These are phyloP conservation scores for Procavia capensis DNA, from an alignment of 2,113 vertebrate genomes.

Conservation along the genomic window DNA sequence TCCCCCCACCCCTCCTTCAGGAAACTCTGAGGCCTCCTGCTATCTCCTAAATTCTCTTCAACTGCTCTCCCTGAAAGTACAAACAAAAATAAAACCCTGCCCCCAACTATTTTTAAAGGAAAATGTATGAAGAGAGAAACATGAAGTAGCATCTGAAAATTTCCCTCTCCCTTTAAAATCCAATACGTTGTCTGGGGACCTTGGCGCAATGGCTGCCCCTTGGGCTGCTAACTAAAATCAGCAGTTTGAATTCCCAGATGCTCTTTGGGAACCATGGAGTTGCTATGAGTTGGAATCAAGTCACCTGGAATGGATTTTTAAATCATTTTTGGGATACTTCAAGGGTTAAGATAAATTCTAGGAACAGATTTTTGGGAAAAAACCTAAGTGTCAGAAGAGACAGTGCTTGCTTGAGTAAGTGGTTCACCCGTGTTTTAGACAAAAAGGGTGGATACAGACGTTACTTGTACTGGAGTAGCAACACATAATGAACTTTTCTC, in stretches of 20 bases:
- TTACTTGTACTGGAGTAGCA: neutral
- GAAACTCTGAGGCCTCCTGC: too few relatives aligned
- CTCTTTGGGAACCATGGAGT: too few relatives aligned
- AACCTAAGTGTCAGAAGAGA: neutral
- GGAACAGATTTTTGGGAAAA: neutral
- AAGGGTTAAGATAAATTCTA: neutral
- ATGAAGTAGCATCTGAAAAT: neutral
- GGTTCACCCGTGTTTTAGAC: neutral
- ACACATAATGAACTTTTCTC: neutral
- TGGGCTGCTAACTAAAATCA: too few relatives aligned
- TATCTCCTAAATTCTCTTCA: too few relatives aligned
- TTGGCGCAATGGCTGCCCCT: too few relatives aligned
- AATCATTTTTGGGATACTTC: neutral
- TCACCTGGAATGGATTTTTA: too few relatives aligned
- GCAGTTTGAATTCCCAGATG: too few relatives aligned
- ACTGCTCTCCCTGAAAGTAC: too few relatives aligned
- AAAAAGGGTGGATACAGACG: neutral
- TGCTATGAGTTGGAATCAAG: too few relatives aligned
- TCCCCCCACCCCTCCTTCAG: fast-evolving
- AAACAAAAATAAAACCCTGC: neutral
- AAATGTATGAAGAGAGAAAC: neutral
- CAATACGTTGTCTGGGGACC: neutral
- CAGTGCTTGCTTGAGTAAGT: neutral
- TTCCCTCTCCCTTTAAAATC: neutral
- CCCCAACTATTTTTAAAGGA: neutral